These are phyloP conservation scores for Caenorhabditis elegans DNA, from an alignment of 1,140 invertebrate species.

Conservation along the genomic window DNA sequence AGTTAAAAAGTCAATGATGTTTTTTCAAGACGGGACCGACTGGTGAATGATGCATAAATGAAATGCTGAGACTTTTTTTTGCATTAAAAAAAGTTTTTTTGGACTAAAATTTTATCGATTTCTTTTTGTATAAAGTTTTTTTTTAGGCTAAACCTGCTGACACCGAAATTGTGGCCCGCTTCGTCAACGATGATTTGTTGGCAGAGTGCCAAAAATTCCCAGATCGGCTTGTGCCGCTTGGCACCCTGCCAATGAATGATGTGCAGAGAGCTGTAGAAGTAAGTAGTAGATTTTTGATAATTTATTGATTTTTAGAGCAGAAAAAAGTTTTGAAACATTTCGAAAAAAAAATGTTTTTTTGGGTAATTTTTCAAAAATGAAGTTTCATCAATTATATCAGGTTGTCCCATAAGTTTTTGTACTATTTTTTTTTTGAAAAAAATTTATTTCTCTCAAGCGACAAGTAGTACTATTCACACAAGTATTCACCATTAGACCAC, in stretches of 20 bases:
- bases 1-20: not conserved
- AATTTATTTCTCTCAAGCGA: no score
- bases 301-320: no score
- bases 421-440: no score
- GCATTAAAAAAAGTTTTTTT: no score
- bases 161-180: slow-evolving; percentile 69
- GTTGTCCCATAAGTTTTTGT: no score
- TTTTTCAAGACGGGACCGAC: slow-evolving; percentile 26
- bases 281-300: not conserved
- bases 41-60: slow-evolving; percentile 22
- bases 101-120: no score
- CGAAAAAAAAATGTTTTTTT: no score
- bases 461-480: no score
- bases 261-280: slow-evolving; percentile 70
- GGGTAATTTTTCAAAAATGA: no score
- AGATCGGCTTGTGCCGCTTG: slow-evolving; percentile 71
- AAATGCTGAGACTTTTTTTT: not conserved
- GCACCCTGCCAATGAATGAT: slow-evolving; percentile 72
- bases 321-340: no score
- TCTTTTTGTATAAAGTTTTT: not conserved
- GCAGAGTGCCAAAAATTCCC: slow-evolving; percentile 69
- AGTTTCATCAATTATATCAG: no score
- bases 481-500: no score
- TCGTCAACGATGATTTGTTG: slow-evolving; percentile 72
- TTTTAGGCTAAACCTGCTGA: slow-evolving; percentile 71